Base-by-base conservation (phyloP, 2,888 invertebrate species). In the Apoda limacodes region DNA sequence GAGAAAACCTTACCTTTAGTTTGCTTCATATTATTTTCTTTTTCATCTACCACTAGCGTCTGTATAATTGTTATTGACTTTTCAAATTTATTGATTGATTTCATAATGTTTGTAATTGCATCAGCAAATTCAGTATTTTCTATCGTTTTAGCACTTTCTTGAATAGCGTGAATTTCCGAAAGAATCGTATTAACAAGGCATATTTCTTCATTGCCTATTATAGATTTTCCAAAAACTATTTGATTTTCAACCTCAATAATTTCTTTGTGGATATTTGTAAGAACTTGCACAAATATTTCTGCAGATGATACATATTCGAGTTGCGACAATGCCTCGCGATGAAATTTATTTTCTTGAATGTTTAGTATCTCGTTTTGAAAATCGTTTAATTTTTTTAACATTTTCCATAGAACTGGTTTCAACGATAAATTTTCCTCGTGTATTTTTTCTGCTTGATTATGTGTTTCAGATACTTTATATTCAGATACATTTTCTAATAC, bases 201-300 rank as follows among this genome's bases (percentile, higher is more conserved):
- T 23, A 65, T 51, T 24, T 69, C 60, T 36, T 64, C 53, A 25
- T 48, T 50, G 30, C 57, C 48, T 9, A 69, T 35, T 2, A 37
- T 27, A 11, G 42, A 28, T 17, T 50, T 48, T 21, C 60, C 58
- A 2, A 45, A 17, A 5, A 5, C 43, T 40, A 61, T 50, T 6
- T 67, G 52, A 28, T 64, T 52, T 27, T 69, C 51, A 21, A 61
- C 52, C 27, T 69, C 51, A 21, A 61, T 50, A 5, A 75, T 60
- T 38, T 67, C 66, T 52, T 66, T 65, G 32, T 74, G 63, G 9
- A 70, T 59, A 40, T 70, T 68, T 11, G 60, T 52, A 43, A 74
- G 55, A 10, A 60, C 64, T 39, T 70, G 57, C 9, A 71, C 55
- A 22, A 67, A 56, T 3, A 67, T 66, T 46, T 75, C 71, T 9